A percentile compares a stretch with the other conserved stretches of the same genome.
These are phyloP conservation scores for Numenius phaeopus DNA, from an alignment of 2,797 vertebrate genomes.

Conservation along the genomic window DNA sequence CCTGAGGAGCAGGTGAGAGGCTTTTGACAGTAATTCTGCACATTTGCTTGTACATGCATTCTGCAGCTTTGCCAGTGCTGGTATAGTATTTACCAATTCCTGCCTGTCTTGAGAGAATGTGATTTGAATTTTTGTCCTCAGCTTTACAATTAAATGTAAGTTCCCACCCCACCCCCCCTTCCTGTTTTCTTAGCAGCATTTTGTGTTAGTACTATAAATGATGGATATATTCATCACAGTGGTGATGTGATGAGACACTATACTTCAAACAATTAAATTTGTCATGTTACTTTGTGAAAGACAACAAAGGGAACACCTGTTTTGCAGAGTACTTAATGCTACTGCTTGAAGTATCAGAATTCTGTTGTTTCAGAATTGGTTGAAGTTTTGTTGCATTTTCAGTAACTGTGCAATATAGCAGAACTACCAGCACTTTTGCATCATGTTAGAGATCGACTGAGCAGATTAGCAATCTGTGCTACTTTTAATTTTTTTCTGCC, in stretches of 20 bases:
- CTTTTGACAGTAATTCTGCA: not conserved
- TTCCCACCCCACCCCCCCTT: too few species aligned
- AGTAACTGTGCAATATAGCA: not conserved
- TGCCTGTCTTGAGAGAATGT: not conserved
- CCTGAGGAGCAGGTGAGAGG: constrained; percentile 1
- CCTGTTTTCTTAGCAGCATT: not conserved
- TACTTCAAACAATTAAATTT: not conserved
- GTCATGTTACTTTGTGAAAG: not conserved
- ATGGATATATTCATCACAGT: not conserved
- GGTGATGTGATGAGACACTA: not conserved
- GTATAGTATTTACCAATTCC: not conserved
- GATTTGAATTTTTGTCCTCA: too few species aligned
- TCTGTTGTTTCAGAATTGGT: not conserved
- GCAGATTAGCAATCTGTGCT: not conserved
- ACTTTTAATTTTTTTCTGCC: not conserved
- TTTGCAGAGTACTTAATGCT: not conserved
- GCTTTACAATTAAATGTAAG: too few species aligned
- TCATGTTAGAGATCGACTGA: not conserved
- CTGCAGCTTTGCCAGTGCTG: not conserved
- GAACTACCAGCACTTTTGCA: not conserved
- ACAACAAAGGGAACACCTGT: not conserved
- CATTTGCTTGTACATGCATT: not conserved
- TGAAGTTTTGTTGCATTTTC: not conserved
- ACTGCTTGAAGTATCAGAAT: not conserved
- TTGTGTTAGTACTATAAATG: not conserved